Conservation (phyloP, 2,888 invertebrate genomes). For the Capitulum mitella region DNA sequence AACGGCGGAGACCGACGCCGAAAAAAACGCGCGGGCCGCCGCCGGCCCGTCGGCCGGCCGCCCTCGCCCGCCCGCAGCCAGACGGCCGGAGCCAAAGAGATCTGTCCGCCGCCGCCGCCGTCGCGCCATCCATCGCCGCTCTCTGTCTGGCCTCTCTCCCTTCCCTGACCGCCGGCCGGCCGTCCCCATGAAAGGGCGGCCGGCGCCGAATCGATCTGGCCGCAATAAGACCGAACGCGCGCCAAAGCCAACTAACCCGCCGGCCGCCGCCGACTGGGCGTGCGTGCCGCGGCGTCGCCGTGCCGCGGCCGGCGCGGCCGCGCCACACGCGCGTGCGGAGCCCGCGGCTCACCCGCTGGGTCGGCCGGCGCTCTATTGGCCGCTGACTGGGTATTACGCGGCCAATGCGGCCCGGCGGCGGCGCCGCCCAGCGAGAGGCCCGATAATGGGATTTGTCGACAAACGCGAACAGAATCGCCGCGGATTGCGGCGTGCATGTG, state of each 20-base stretch:
- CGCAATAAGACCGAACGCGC: not conserved
- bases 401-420: not conserved
- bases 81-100: too few species aligned
- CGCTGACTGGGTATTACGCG: not conserved
- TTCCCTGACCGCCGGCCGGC: not conserved
- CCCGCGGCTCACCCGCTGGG: too few species aligned
- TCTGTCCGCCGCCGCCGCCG: not conserved
- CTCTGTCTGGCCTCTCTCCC: not conserved
- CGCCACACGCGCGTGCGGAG: too few species aligned
- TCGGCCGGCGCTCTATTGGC: not conserved
- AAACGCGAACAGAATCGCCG: not conserved
- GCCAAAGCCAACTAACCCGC: slow-evolving; percentile 1
- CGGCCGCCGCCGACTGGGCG: too few species aligned
- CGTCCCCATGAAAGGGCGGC: not conserved
- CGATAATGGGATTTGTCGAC: not conserved
- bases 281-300: too few species aligned
- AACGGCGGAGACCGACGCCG: too few species aligned
- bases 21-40: too few species aligned
- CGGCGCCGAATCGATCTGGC: not conserved
- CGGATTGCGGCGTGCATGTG: not conserved
- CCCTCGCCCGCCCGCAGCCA: too few species aligned
- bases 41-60: too few species aligned
- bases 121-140: not conserved
- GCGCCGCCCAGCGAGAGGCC: not conserved
- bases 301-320: too few species aligned